Base-by-base conservation (phyloP, 2,113 vertebrate genomes). In the Orientallactaga bullata region DNA sequence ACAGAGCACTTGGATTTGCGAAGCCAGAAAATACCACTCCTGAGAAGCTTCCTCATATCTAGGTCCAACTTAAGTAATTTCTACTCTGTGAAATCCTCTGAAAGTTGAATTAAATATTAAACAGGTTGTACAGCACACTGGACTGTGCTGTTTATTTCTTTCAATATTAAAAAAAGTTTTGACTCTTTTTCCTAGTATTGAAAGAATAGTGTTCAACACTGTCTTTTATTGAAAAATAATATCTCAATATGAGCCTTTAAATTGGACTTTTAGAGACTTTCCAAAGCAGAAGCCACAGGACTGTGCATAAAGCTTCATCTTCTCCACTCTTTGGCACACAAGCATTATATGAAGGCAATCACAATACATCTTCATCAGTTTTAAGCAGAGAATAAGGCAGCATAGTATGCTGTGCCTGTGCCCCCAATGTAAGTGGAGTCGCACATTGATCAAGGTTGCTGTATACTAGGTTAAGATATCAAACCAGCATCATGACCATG, bases 61-160 rank as follows among this genome's bases (percentile, higher is more conserved):
- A 61, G 58, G 35, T 88, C 3, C 9, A 88, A 5, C 0, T 72
- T 94, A 2, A 68, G 37, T 58, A 2, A 47, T 80, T 76, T 83
- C 51, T 89, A 47, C 93, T 28, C 32, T 87, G 55, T 80, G 28
- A 18, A 58, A 83, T 63, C 16, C 30, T 93, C 61, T 89, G 65
- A 93, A 86, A 93, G 9, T 35, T 90, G n/a, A 17, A 79, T 68
- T 65, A 91, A 80, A 84, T 76, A 83, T 35, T 63, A 47, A 93
- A 11, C 1, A 3, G 35, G 86, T 39, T 71, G 0, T 79, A 83
- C 58, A 73, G 1, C 8, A 89, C 63, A 76, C 21, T 87, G 9
- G 55, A 71, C 78, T 77, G n/a, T 89, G 3, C 21, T 72, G 16
- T 32, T 76, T 66, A 37, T 32, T 28, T 3, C 16, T 35, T 94